Evolutionary conservation across 2,888 invertebrate genomes (phyloP).

Genomic region (Aplocera efformata): DNA sequence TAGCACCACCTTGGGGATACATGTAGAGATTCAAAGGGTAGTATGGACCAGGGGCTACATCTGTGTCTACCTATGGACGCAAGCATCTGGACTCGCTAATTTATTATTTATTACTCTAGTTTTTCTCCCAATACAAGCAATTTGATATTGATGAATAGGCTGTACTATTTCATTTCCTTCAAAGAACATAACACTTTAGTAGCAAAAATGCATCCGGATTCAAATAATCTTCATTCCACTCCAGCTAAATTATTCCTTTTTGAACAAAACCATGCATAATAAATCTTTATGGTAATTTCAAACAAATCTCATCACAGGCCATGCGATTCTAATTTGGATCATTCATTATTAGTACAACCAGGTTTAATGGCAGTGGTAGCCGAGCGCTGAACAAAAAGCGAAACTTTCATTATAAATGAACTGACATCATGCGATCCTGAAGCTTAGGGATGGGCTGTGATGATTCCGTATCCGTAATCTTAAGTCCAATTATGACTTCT

Average conservation of each 20-base stretch:
- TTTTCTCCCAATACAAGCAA: too few relatives aligned
- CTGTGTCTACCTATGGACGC: too few relatives aligned
- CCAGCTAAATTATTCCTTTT: neutral
- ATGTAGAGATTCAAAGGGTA: too few relatives aligned
- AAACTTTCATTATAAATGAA: constrained; percentile 47
- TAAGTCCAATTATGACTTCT: neutral
- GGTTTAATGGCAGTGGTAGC: constrained; percentile 26
- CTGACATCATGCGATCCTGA: constrained; percentile 45
- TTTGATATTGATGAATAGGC: too few relatives aligned
- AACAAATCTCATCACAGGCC: constrained; percentile 19
- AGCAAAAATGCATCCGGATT: too few relatives aligned
- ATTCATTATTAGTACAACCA: constrained; percentile 23
- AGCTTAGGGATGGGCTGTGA: constrained; percentile 8
- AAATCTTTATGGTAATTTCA: constrained; percentile 14
- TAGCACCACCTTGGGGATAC: too few relatives aligned
- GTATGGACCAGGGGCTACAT: too few relatives aligned
- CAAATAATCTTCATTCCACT: constrained; percentile 31
- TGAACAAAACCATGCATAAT: constrained; percentile 7
- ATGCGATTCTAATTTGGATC: constrained; percentile 24
- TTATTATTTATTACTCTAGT: too few relatives aligned
- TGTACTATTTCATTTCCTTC: too few relatives aligned
- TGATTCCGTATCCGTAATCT: constrained; percentile 3
- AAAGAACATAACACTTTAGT: too few relatives aligned
- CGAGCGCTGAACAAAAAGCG: constrained; percentile 27
- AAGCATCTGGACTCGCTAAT: too few relatives aligned